Base-by-base conservation (phyloP, 2,797 vertebrate species). In the Diplodus sargus region DNA sequence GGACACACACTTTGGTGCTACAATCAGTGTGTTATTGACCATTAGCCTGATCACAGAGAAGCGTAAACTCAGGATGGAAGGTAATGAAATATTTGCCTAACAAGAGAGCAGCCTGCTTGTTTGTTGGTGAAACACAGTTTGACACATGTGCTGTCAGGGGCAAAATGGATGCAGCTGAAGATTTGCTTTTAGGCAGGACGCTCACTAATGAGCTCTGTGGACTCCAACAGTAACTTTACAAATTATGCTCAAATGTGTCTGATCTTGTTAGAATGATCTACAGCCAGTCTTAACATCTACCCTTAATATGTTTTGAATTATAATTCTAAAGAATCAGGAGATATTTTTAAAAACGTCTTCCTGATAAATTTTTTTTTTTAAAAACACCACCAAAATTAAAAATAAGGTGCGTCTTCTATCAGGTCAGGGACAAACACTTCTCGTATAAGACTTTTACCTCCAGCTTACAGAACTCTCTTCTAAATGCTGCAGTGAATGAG, bases 71-170 rank as follows among this genome's bases (percentile, higher is more conserved):
- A 1, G 48, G 28, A 48, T 22, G 30, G 45, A 62, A 65, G 47
- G 51, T 67, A 58, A 80, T 83, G 65, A 64, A 73, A 85, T 82
- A 75, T 90, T 87, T 83, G 66, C 70, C 11, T 49, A 45, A 82
- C 63, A 70, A 59, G 39, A 59, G 45, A 59, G 67, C 18, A 12
- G 15, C 54, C n/a, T 30, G 65, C 56, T 51, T 66, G n/a, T 83
- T 79, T 83, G 82, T 76, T 83, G 79, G 47, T 62, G 52, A 82
- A 85, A 75, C 76, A 75, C 20, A 16, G 57, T 43, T 56, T 49
- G 70, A 58, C 58, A 34, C 45, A 3, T 22, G 10, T 22, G 51
- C n/a, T 51, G 28, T 74, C 58, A 6, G 48, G n/a, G 66, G 69
- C 39, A 43, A 28, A 62, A 58, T 8, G 18, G 30, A 72, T 20